Evolutionary conservation across 1,140 invertebrate species (phyloP), one percentile per base, ranked within the genome.

Genomic region (Drosophila biarmipes): DNA sequence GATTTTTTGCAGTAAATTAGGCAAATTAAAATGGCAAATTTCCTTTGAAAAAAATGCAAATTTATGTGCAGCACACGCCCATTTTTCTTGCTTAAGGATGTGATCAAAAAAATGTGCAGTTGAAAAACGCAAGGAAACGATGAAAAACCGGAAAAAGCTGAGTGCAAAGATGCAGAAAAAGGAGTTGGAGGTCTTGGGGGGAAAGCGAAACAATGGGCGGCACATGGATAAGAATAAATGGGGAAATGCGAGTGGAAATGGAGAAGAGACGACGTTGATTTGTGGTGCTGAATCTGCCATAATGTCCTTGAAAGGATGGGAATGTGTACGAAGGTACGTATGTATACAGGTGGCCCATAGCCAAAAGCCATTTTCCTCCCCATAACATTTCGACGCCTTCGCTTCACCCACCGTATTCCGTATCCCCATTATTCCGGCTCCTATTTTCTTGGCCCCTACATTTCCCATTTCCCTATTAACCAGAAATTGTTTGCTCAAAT

Each of bases 271-370:
- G 81, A 53, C 77, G 58, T 84, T 84, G 80, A 84, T 85, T 85
- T 80, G 85, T 80, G 72, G 57, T 27, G 2, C 38, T 24, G 48
- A 8, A 58, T 40, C 62, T 54, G 73, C 53, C 56, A 61, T 61
- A 71, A 67, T 84, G 80, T 76, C 80, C 80, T 84, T 84, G 80
- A 84, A 85, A 67, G 59, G 59, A 45, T 58, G 46, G 56, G 42
- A 57, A 53, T 45, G 43, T 19, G 27, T 31, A 38, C 42, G 38
- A n/a, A n/a, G n/a, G n/a, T n/a, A n/a, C n/a, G 12, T 45, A 48
- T 48, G 37, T 40, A 29, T 42, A 86, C 80, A 84, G 80, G 80
- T 85, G 80, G 78, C 80, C 79, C 82, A 85, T 63, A 85, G 80
- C 80, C 58, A 49, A 73, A 73, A 54, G 43, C 49, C 31, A 63